Evolutionary conservation across 2,888 invertebrate species (phyloP).

Genomic region (Machimus atricapillus): DNA sequence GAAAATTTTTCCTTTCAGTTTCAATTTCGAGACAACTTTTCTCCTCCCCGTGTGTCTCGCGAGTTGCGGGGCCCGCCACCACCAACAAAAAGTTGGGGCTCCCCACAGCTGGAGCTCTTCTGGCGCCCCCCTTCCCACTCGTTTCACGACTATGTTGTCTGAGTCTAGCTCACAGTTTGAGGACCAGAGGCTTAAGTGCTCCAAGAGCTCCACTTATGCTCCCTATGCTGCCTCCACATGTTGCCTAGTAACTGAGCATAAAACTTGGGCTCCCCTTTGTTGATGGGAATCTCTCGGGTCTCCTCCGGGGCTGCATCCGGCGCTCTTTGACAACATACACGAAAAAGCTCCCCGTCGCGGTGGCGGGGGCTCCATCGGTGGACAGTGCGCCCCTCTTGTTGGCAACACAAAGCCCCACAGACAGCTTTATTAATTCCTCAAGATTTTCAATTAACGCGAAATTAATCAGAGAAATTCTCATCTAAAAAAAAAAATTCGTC

Average conservation of each 20-base stretch:
- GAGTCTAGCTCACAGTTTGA: neutral
- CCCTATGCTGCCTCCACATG: neutral
- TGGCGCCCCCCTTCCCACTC: too few species aligned
- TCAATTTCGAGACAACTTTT: neutral
- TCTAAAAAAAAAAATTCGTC: neutral
- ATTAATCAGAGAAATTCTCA: neutral
- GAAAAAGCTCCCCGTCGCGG: neutral
- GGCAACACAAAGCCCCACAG: neutral
- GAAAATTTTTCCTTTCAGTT: slow-evolving; percentile 10
- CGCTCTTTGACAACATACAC: neutral
- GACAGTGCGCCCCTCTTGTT: neutral
- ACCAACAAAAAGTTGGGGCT: neutral
- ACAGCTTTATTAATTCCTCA: neutral
- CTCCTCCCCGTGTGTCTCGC: neutral
- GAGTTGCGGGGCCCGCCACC: neutral
- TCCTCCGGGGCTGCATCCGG: neutral
- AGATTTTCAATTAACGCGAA: slow-evolving; percentile 7
- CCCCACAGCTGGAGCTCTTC: neutral
- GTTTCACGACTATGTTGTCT: too few species aligned
- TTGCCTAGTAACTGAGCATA: neutral
- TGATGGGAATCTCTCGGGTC: neutral
- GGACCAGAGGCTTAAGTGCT: neutral
- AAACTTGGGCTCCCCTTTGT: neutral
- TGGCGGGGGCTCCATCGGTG: neutral
- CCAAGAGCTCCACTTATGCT: neutral